A percentile compares a stretch with the other conserved stretches of the same genome.
Conservation (phyloP, 2,888 invertebrate species). For the Brachyptera risi region DNA sequence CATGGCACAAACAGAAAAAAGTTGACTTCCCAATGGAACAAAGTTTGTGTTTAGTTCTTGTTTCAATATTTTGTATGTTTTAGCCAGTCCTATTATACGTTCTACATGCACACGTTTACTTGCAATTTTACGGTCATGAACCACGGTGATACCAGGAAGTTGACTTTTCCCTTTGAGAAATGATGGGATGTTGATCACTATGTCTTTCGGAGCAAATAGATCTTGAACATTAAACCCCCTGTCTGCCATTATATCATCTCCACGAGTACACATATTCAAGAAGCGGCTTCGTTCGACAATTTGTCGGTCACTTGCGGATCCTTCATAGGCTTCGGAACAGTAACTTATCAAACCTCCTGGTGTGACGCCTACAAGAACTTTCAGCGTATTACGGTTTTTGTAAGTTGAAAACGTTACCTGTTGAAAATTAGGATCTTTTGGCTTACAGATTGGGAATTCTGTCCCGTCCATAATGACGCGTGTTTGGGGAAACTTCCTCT, state of each 20-base stretch:
- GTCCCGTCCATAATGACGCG: slow-evolving; percentile 34
- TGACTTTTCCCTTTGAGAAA: slow-evolving; percentile 24
- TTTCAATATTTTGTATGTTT: slow-evolving; percentile 31
- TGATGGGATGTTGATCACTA: slow-evolving; percentile 33
- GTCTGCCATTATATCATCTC: slow-evolving; percentile 35
- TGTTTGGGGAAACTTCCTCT: slow-evolving; percentile 30
- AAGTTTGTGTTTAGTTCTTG: slow-evolving; percentile 18
- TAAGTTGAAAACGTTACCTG: slow-evolving; percentile 35
- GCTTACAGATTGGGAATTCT: slow-evolving; percentile 30
- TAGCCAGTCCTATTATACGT: slow-evolving; percentile 30
- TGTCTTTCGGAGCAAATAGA: slow-evolving; percentile 31
- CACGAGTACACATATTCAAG: slow-evolving; percentile 28
- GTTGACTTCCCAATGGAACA: slow-evolving; percentile 25
- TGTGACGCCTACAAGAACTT: slow-evolving; percentile 32
- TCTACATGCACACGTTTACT: slow-evolving; percentile 32
- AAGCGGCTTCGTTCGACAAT: slow-evolving; percentile 35
- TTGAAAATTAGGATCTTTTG: slow-evolving; percentile 31
- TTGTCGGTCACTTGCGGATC: slow-evolving; percentile 34
- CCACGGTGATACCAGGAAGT: slow-evolving; percentile 28
- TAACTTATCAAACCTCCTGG: slow-evolving; percentile 33
- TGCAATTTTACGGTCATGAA: slow-evolving; percentile 32
- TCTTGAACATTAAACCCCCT: slow-evolving; percentile 36
- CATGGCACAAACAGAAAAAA: slow-evolving; percentile 30
- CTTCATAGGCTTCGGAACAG: slow-evolving; percentile 33
- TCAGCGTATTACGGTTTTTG: slow-evolving; percentile 35